phyloP scores from a whole-genome alignment of 2,113 vertebrate species.

The Brienomyrus longianalis region DNA sequence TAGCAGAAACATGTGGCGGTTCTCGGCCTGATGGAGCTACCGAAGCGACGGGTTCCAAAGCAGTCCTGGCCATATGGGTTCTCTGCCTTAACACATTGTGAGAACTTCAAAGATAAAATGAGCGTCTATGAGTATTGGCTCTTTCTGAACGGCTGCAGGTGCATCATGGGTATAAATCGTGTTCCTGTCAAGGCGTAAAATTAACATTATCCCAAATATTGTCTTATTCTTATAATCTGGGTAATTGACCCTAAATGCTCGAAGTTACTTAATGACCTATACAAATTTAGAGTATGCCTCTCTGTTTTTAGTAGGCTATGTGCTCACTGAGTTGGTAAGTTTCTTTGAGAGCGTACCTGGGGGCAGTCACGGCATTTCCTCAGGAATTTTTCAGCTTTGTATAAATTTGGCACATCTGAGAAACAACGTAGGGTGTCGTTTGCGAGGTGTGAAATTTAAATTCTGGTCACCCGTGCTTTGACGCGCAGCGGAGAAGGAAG shows the following conservation, averaged over 20 bases:
- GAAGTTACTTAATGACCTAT: not conserved
- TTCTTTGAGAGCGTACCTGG: not conserved
- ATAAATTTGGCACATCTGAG: not conserved
- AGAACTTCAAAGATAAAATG: not conserved
- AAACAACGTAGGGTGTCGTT: not conserved
- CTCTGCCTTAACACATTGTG: not conserved
- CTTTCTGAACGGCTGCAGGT: not conserved
- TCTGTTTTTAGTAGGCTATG: not conserved
- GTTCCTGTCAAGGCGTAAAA: not conserved
- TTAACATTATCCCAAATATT: not conserved
- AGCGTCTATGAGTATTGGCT: not conserved
- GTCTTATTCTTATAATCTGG: not conserved
- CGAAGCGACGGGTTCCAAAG: not conserved
- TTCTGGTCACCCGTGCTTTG: conserved; percentile 5
- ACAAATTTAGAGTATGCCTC: not conserved
- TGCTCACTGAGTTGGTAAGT: not conserved
- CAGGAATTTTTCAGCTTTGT: not conserved
- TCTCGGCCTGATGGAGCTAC: not conserved
- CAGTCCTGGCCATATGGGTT: not conserved
- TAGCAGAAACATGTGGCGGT: not conserved
- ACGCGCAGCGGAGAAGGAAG: not conserved
- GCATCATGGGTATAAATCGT: not conserved
- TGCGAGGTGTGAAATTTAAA: not conserved
- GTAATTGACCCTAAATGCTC: not conserved
- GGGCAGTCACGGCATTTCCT: not conserved